phyloP scores from a whole-genome alignment of 37 sponge, comb jelly and placozoan species.

The Amphimedon queenslandica region DNA sequence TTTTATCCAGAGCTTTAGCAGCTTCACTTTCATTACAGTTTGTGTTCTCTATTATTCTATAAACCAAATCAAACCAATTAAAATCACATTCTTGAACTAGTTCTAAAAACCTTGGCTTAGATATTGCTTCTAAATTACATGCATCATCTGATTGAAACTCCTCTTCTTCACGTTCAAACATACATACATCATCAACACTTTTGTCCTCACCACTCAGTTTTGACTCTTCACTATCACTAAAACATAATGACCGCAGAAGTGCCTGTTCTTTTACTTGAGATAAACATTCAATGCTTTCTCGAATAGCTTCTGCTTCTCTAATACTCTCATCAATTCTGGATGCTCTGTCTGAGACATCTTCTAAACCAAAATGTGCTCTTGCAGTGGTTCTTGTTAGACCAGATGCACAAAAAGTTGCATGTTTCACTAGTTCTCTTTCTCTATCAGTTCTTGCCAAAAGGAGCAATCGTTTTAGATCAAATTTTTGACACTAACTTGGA shows the following conservation, averaged over 20 bases:
- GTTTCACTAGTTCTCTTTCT: background rate
- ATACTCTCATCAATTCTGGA: background rate
- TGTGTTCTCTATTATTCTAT: too few species aligned
- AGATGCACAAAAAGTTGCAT: background rate
- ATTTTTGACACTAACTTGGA: background rate
- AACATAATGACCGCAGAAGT: too few species aligned
- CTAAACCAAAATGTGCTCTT: background rate
- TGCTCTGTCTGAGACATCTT: background rate
- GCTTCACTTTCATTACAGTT: background rate
- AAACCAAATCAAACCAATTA: too few species aligned
- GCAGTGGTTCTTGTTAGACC: background rate
- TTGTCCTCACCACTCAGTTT: background rate
- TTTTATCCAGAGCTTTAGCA: background rate
- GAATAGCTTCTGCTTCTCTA: too few species aligned
- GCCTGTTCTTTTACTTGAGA: too few species aligned
- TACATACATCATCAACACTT: background rate
- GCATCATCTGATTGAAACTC: too few species aligned
- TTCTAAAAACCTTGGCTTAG: too few species aligned
- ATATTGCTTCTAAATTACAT: too few species aligned
- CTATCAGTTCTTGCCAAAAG: background rate
- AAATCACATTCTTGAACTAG: too few species aligned
- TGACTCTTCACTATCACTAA: too few species aligned
- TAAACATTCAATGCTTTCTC: too few species aligned
- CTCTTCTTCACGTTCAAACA: too few species aligned
- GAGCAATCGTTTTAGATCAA: background rate